phyloP scores from a whole-genome alignment of 2,888 invertebrate genomes.

The Dynastes tityus region DNA sequence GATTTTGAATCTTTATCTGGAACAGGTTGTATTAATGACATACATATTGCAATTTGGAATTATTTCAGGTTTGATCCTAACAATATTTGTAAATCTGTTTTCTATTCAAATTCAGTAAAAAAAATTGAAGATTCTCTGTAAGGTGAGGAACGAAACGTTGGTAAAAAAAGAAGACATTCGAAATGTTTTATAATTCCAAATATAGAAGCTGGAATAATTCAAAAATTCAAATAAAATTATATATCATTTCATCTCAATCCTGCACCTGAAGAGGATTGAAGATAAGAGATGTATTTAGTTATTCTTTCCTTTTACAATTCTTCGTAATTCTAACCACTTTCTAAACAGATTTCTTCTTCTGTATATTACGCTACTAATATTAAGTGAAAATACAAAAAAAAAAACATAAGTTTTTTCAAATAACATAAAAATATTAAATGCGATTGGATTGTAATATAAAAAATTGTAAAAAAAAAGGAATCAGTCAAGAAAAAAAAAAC shows the following conservation, averaged over 20 bases:
- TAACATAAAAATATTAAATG: neutral
- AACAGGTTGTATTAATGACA: too few relatives aligned
- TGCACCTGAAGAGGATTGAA: constrained; percentile 53
- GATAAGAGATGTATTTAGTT: constrained; percentile 56
- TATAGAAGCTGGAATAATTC: neutral
- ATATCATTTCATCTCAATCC: constrained; percentile 59
- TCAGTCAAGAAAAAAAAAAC: too few relatives aligned
- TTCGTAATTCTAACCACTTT: constrained; percentile 11
- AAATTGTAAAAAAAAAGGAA: neutral
- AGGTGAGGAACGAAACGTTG: too few relatives aligned
- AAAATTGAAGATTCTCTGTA: too few relatives aligned
- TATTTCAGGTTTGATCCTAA: neutral
- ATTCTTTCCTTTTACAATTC: constrained; percentile 14
- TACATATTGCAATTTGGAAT: too few relatives aligned
- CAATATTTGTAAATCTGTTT: too few relatives aligned
- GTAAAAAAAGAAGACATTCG: too few relatives aligned
- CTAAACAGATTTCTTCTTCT: constrained; percentile 4
- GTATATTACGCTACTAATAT: constrained; percentile 28
- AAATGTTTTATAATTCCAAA: too few relatives aligned
- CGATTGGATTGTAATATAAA: neutral
- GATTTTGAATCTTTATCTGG: too few relatives aligned
- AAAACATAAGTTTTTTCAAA: neutral
- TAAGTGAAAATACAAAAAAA: neutral
- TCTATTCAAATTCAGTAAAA: too few relatives aligned
- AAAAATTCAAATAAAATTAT: neutral